Base-by-base conservation (phyloP, 2,797 vertebrate genomes). In the Poliocrania exsul region DNA sequence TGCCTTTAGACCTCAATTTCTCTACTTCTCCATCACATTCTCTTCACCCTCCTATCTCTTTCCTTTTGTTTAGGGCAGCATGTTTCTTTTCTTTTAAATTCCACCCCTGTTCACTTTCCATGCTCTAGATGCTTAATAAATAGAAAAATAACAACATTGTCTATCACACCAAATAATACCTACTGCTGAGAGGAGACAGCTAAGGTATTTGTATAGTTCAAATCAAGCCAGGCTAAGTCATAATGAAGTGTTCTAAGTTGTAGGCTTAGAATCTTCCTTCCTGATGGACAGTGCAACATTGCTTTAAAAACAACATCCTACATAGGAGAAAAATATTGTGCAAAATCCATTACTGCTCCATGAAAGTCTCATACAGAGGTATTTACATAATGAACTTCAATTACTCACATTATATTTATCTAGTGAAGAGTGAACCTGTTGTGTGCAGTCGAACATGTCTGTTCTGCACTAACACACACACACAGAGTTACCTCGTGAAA, bases 381-480 rank as follows among this genome's bases (percentile, higher is more conserved):
- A 87, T 96, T 97, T 94, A 95, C 91, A 95, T 93, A 90, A 94
- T 89, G 66, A 95, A 90, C 65, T 79, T 67, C 80, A 95, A 91
- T 96, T 96, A 96, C 85, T 88, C 82, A 67, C 89, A 82, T 90
- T 90, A 60, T 86, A 88, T 96, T 95, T 96, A 81, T 60, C 86
- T 47, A 73, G 66, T 46, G 40, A 91, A 93, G 94, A 97, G 97
- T 88, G 74, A 93, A 81, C 5, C 61, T 66, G 88, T 56, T 92
- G 91, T 85, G 86, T 29, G 80, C 75, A 95, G 81, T n/a, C 82
- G 92, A 73, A 95, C 28, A 10, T 79, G 86, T 58, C 95, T 93
- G 81, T 54, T 95, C 94, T 91, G 93, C 81, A 82, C 90, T 70
- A 92, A 75, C 13, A 83, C 25, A 5, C 0, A 0, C 87, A 51